Evolutionary conservation across 2,113 vertebrate genomes (phyloP).

Genomic region (Corapipo altera): DNA sequence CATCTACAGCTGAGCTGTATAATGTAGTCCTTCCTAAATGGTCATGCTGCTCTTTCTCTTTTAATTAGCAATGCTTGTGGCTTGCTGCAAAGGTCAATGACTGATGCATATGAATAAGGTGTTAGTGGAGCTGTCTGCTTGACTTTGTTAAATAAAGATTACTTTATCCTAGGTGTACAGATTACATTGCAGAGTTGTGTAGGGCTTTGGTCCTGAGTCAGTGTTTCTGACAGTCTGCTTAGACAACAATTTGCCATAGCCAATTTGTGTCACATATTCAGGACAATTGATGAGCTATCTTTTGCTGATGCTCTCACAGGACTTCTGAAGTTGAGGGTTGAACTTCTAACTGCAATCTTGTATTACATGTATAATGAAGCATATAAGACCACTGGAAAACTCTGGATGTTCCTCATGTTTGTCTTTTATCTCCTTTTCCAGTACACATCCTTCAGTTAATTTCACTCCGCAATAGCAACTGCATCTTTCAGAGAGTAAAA

Average conservation of each 20-base stretch:
- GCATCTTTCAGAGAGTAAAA: neutral
- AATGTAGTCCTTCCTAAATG: neutral
- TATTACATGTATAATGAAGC: neutral
- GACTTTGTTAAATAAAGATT: slow-evolving; percentile 29
- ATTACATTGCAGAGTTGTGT: neutral
- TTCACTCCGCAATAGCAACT: neutral
- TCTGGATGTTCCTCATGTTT: neutral
- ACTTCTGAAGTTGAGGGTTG: neutral
- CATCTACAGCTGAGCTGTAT: neutral
- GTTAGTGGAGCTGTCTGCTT: neutral
- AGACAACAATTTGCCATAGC: neutral
- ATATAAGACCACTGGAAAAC: neutral
- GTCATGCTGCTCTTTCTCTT: neutral
- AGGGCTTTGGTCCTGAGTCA: neutral
- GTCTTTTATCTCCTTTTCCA: neutral
- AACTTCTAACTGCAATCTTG: neutral
- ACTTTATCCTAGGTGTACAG: neutral
- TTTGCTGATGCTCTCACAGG: neutral
- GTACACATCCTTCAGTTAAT: neutral
- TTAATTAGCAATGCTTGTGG: neutral
- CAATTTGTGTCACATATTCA: neutral
- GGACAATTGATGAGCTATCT: neutral
- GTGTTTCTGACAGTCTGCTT: neutral
- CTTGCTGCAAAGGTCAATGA: neutral
- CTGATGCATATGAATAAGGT: neutral